Conservation (phyloP, 2,113 vertebrate genomes). For the Nipponia nippon region DNA sequence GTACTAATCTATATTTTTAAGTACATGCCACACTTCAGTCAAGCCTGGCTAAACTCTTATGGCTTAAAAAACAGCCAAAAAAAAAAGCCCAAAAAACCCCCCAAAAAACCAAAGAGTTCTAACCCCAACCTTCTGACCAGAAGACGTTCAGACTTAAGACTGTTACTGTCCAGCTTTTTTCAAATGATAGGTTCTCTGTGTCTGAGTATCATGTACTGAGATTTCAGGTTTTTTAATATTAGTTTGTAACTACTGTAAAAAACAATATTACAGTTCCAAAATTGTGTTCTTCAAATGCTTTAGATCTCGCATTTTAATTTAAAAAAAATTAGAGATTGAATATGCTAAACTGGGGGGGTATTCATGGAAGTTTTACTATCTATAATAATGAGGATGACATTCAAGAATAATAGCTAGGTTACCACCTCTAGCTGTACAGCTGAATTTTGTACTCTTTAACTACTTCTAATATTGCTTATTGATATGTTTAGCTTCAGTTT, state of each 20-base stretch:
- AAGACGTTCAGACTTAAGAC: neutral
- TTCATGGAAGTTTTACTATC: neutral
- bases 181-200: neutral
- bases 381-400: neutral
- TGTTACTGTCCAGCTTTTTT: neutral
- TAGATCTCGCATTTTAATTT: neutral
- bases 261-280: neutral
- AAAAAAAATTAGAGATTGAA: neutral
- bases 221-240: neutral
- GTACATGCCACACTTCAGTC: neutral
- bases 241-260: neutral
- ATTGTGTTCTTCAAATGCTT: neutral
- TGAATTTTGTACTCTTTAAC: neutral
- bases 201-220: neutral
- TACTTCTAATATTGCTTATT: neutral
- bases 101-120: neutral
- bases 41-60: neutral
- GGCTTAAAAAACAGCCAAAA: neutral
- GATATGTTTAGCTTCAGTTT: neutral
- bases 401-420: neutral
- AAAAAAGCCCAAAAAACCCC: neutral
- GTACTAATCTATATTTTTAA: neutral
- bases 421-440: neutral
- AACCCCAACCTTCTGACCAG: neutral
- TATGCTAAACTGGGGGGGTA: neutral